Base-by-base conservation (phyloP, 2,888 invertebrate species). In the Pasiphila rectangulata region DNA sequence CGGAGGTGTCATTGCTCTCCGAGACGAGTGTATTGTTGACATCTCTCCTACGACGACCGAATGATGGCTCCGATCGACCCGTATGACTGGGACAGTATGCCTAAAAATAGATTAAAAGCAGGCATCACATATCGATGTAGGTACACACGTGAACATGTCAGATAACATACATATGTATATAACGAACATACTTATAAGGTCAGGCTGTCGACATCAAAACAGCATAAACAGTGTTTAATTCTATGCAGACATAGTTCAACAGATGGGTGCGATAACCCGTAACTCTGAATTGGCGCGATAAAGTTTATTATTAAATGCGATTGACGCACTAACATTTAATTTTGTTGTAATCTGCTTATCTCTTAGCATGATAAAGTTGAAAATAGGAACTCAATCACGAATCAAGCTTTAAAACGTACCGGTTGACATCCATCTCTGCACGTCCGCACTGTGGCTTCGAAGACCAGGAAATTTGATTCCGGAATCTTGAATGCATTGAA, bases 401-500 rank as follows among this genome's bases (percentile, higher is more conserved):
- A n/a, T n/a, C n/a, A n/a, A 2, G 15, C 25, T 41, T 47, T 23
- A 27, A 16, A 21, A 73, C 86, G 80, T 64, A 92, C 93, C 32
- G 97, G 96, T 72, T 96, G 96, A 68, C 97, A 97, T 4, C 96
- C 96, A 37, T 96, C 96, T 27, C 96, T 89, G 64, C 97, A 97
- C 0, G 96, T 96, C 45, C 95, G 89, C 0, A 97, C 97, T 0
- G 95, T 97, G 0, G 97, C 97, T 81, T 97, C 97, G 68, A 97
- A 97, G 0, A 97, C 96, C 60, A 97, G 83, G 90, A 96, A 96
- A 79, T 97, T 97, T 0, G 97, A 97, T 83, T 97, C 97, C 0
- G 97, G 97, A 57, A 97, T 96, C 83, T 97, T 97, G 74, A 97
- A 97, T 0, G 97, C 97, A 76, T 97, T 96, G 77, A 97, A 97